phyloP scores from a whole-genome alignment of 2,888 invertebrate genomes.

The Heliconius ethilla region DNA sequence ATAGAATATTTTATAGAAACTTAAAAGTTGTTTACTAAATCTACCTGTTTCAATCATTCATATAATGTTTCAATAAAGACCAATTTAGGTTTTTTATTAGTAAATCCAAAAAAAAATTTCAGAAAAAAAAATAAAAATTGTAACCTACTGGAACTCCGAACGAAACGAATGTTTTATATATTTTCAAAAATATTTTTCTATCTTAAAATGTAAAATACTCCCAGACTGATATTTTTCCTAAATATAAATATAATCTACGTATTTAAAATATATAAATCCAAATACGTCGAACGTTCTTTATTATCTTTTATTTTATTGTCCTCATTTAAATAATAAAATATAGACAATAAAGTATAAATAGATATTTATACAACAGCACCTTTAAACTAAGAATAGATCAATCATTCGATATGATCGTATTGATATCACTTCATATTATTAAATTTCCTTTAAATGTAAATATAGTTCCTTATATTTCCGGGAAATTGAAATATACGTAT shows the following conservation, averaged over 20 bases:
- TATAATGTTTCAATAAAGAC: neutral
- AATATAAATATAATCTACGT: too few relatives aligned
- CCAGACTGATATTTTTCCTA: too few relatives aligned
- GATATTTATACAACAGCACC: neutral
- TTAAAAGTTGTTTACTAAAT: neutral
- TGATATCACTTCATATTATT: neutral
- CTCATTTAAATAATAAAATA: too few relatives aligned
- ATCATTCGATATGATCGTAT: neutral
- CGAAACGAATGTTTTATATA: too few relatives aligned
- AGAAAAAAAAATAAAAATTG: neutral
- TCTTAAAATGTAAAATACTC: too few relatives aligned
- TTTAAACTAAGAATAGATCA: neutral
- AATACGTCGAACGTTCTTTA: too few relatives aligned
- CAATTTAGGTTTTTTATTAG: too few relatives aligned
- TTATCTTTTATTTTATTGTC: too few relatives aligned
- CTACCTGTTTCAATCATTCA: neutral
- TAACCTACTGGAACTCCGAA: neutral
- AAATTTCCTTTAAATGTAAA: neutral
- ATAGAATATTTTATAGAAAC: neutral
- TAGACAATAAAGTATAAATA: too few relatives aligned
- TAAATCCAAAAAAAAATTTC: neutral
- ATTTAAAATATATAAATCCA: too few relatives aligned
- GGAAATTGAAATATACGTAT: neutral
- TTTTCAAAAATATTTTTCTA: too few relatives aligned
- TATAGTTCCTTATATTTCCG: neutral